Percentiles rank a stretch among this genome's conserved stretches.
phyloP scores from a whole-genome alignment of 1,140 invertebrate species.

The Aphis gossypii region DNA sequence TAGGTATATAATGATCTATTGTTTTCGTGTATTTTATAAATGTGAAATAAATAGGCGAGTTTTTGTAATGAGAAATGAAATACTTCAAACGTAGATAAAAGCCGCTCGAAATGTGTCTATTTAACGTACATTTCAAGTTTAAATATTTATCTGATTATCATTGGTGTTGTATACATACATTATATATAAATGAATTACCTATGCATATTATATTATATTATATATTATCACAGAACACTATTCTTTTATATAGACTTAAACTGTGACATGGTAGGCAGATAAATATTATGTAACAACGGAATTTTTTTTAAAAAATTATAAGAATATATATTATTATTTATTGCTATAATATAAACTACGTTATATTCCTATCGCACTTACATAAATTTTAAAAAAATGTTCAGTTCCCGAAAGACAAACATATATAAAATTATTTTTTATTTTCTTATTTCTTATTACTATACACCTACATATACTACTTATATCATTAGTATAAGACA shows the following conservation, averaged over 20 bases:
- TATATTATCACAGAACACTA: not conserved
- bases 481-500: too few species aligned
- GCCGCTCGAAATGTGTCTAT: not conserved
- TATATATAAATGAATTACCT: not conserved
- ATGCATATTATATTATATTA: not conserved
- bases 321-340: not conserved
- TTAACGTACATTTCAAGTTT: constrained; percentile 1
- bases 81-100: not conserved
- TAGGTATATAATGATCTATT: not conserved
- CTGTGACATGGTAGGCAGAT: not conserved
- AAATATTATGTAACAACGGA: not conserved
- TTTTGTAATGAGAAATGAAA: not conserved
- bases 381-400: not conserved
- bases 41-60: not conserved
- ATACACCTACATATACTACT: too few species aligned
- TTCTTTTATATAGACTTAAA: not conserved
- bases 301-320: not conserved
- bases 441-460: too few species aligned
- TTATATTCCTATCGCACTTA: not conserved
- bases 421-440: not conserved
- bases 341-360: not conserved
- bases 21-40: not conserved
- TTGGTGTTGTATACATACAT: not conserved
- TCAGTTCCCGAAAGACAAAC: not conserved
- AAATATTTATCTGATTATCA: constrained; percentile 22